Conservation (phyloP, 2,888 invertebrate species). For the Oscheius onirici region DNA sequence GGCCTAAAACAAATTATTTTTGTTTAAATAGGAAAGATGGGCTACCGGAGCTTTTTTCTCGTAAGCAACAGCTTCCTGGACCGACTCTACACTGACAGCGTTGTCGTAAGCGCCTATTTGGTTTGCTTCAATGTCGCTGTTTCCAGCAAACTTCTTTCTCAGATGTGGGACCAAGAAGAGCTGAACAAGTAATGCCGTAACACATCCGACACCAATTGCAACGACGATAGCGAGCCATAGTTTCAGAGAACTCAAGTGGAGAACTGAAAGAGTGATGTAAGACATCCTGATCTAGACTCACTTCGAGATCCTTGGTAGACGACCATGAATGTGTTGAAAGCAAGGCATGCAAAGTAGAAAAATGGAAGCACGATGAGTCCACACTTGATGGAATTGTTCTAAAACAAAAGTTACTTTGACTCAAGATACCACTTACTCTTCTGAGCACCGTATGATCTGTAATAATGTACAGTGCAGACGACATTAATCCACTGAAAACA, state of each 20-base stretch:
- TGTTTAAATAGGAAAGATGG: no score
- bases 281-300: constrained; percentile 71
- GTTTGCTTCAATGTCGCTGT: not conserved
- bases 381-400: constrained; percentile 55
- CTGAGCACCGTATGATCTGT: constrained; percentile 76
- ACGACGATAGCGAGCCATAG: constrained; percentile 83
- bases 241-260: constrained; percentile 88
- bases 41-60: no score
- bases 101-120: no score
- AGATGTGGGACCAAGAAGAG: constrained; percentile 51
- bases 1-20: no score
- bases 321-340: constrained; percentile 91
- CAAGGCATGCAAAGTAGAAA: constrained; percentile 90
- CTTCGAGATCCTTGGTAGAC: constrained; percentile 84
- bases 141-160: constrained; percentile 5
- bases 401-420: constrained; percentile 26
- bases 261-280: constrained; percentile 77
- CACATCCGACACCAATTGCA: constrained; percentile 79
- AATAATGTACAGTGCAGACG: constrained; percentile 75
- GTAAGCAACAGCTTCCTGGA: no score
- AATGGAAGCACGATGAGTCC: constrained; percentile 87
- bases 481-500: constrained; percentile 87
- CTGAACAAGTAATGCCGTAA: constrained; percentile 72
- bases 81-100: no score
- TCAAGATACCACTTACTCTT: not conserved